Evolutionary conservation across 2,888 invertebrate genomes (phyloP).

Genomic region (Diachrysia chrysitis): DNA sequence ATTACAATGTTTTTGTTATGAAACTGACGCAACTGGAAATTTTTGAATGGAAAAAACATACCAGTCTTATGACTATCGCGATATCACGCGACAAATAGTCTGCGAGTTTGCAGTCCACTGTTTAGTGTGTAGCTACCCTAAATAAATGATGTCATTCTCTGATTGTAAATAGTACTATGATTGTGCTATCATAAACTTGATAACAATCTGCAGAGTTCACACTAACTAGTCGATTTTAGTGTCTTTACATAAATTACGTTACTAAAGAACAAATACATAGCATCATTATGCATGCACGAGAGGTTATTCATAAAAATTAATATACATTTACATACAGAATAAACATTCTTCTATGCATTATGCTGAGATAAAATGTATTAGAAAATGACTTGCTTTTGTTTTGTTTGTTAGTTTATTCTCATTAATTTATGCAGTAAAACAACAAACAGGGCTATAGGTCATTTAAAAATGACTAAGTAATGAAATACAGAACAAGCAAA

Average conservation of each 20-base stretch:
- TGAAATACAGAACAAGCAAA: background rate
- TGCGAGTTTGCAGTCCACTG: conserved; percentile 33
- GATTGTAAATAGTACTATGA: conserved; percentile 56
- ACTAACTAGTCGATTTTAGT: conserved; percentile 8
- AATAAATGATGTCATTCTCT: conserved; percentile 57
- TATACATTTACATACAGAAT: background rate
- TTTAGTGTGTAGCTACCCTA: conserved; percentile 48
- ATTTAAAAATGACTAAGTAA: background rate
- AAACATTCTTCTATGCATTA: background rate
- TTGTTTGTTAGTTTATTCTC: background rate
- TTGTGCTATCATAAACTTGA: conserved; percentile 53
- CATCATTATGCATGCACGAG: background rate
- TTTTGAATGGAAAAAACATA: conserved; percentile 6
- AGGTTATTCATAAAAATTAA: background rate
- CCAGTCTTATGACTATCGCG: conserved; percentile 23
- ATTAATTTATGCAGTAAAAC: conserved; percentile 5
- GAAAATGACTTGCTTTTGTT: background rate
- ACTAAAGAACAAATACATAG: background rate
- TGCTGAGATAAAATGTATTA: conserved; percentile 2
- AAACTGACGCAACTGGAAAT: background rate
- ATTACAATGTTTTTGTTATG: background rate
- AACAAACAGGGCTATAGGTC: conserved; percentile 17
- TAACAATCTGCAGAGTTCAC: conserved; percentile 53
- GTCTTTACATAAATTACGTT: background rate
- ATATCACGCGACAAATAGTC: conserved; percentile 26